These are phyloP conservation scores for Aselliscus stoliczkanus DNA, from an alignment of 2,797 vertebrate genomes.

Conservation along the genomic window DNA sequence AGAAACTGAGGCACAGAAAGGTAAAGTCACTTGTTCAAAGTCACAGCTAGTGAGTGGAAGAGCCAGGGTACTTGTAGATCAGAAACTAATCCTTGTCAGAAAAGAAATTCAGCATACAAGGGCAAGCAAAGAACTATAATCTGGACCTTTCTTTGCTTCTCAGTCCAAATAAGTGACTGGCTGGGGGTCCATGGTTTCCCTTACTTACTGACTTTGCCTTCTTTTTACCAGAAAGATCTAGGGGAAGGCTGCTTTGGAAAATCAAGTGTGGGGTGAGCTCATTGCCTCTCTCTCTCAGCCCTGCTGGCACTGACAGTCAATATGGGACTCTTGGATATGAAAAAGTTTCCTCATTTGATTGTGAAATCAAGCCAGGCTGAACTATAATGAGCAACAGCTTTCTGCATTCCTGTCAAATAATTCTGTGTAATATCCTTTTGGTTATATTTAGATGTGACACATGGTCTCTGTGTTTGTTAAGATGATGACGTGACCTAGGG, in stretches of 20 bases:
- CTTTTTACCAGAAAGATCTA: neutral
- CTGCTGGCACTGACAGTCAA: neutral
- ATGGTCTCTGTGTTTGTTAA: slow-evolving; percentile 19
- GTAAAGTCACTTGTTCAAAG: neutral
- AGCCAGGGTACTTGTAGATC: neutral
- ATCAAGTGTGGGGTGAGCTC: neutral
- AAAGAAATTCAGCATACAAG: neutral
- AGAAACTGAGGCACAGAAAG: neutral
- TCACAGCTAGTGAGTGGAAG: neutral
- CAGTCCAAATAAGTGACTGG: neutral
- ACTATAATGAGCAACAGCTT: neutral
- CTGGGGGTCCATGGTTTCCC: neutral
- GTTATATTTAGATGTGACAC: slow-evolving; percentile 34
- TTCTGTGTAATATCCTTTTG: neutral
- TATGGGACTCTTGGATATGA: neutral
- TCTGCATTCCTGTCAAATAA: slow-evolving; percentile 26
- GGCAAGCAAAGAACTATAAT: neutral
- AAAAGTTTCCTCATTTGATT: neutral
- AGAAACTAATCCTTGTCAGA: neutral
- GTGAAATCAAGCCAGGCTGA: slow-evolving; percentile 13
- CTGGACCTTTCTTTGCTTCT: neutral
- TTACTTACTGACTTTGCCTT: neutral
- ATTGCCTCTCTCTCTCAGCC: neutral
- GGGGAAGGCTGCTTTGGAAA: neutral
- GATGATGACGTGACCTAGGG: neutral